These are phyloP conservation scores for Ictalurus furcatus DNA, from an alignment of 2,113 vertebrate species.

Conservation along the genomic window DNA sequence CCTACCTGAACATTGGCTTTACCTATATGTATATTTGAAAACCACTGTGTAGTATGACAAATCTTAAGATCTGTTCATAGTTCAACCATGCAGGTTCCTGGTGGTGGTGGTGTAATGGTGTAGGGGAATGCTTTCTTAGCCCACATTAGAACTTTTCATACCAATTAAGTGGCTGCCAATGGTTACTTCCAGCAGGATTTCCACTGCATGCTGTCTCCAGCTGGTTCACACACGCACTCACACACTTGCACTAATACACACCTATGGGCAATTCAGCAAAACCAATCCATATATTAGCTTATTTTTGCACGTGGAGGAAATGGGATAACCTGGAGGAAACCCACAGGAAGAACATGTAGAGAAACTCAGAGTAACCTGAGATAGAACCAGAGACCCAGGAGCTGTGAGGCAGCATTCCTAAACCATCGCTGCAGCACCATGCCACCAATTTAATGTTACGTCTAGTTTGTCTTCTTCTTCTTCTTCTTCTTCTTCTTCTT, in stretches of 20 bases:
- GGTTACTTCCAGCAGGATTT: background rate
- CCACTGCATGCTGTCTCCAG: background rate
- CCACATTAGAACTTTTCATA: background rate
- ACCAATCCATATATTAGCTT: background rate
- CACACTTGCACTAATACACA: background rate
- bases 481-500: background rate
- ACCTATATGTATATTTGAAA: background rate
- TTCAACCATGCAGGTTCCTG: background rate
- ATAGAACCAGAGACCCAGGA: background rate
- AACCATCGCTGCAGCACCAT: background rate
- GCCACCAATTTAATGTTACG: background rate
- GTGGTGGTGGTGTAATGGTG: background rate
- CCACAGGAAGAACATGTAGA: background rate
- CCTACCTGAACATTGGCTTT: background rate
- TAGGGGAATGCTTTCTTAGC: background rate
- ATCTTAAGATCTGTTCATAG: background rate
- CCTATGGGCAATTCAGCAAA: background rate
- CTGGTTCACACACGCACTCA: background rate
- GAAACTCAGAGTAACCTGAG: background rate
- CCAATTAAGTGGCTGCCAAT: background rate
- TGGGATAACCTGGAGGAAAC: background rate
- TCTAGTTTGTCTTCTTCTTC: background rate
- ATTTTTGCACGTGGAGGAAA: background rate
- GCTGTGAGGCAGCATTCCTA: background rate
- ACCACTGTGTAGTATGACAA: background rate